phyloP scores from a whole-genome alignment of 2,888 invertebrate genomes.

The Drosophila buzzatii region DNA sequence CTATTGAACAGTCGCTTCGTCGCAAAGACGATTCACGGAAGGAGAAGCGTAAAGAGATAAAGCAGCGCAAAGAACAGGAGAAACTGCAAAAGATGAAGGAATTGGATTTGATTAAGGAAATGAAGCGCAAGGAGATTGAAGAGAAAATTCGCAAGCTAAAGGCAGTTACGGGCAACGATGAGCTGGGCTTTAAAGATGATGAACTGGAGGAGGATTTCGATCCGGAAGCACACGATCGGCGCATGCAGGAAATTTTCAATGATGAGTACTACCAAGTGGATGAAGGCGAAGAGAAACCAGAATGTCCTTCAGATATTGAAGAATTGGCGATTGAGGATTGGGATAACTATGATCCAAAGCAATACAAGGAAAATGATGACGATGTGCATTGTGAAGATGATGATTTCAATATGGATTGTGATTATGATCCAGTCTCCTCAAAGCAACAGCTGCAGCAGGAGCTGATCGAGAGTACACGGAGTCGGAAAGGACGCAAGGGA shows the following conservation, averaged over 20 bases:
- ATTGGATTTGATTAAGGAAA: conserved; percentile 93
- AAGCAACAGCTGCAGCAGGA: conserved; percentile 87
- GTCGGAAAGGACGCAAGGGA: conserved; percentile 87
- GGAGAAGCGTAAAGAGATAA: conserved; percentile 91
- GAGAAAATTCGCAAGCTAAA: conserved; percentile 94
- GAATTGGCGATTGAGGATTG: conserved; percentile 84
- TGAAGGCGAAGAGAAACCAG: conserved; percentile 91
- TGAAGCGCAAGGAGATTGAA: conserved; percentile 95
- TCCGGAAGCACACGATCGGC: conserved; percentile 93
- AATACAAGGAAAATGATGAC: conserved; percentile 84
- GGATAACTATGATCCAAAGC: conserved; percentile 86
- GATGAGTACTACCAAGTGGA: conserved; percentile 93
- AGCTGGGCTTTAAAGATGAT: conserved; percentile 87
- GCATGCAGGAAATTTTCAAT: conserved; percentile 94
- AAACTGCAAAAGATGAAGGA: conserved; percentile 94
- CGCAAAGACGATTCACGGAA: conserved; percentile 92
- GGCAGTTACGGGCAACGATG: conserved; percentile 94
- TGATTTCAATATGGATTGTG: conserved; percentile 95
- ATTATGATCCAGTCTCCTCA: conserved; percentile 88
- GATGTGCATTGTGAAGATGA: conserved; percentile 91
- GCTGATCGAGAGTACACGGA: conserved; percentile 87
- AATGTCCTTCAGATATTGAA: conserved; percentile 92
- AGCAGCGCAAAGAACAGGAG: conserved; percentile 91
- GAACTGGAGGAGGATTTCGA: conserved; percentile 97
- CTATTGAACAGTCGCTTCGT: conserved; percentile 92